Evolutionary conservation across 1,140 invertebrate species (phyloP), one percentile per base, ranked within the genome.

Genomic region (Helicoverpa armigera): DNA sequence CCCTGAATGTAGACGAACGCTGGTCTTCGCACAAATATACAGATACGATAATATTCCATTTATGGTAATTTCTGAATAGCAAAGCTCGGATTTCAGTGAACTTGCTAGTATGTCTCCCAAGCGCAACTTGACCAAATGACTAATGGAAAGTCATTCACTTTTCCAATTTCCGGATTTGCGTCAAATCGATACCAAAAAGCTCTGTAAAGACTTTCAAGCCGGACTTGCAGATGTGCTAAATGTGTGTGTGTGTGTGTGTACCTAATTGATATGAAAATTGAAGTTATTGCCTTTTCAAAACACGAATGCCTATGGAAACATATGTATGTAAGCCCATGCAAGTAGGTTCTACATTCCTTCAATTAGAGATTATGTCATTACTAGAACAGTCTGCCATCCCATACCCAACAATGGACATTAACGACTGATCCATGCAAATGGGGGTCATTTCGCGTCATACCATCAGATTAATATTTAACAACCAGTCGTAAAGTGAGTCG

Each of bases 321-420:
- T 23, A 23, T 23, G 23, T 23, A 23, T 1, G 23, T 23, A 23
- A 23, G 23, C 23, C 23, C 23, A 23, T 23, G 23, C 2, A 23
- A 23, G 23, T 23, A 1, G 23, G 23, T 23, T 23, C 23, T 23
- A 43, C 63, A 67, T n/a, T 67, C 5, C 63, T 4, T 67, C n/a
- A 67, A 67, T 48, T 48, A 43, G 63, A 7, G 63, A 67, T 67
- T 67, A 67, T 67, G 63, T 67, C 63, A 67, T 67, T 67, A 67
- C 35, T 10, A 18, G 43, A 31, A 16, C 63, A 31, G 29, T 60
- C 18, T 60, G 56, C n/a, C 48, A 35, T 35, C 31, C 31, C 43
- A 65, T 65, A 67, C 48, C 9, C 63, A 67, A 11, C 35, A 67
- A 67, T 67, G n/a, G 35, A 31, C 35, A 18, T 67, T 65, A 48